Base-by-base conservation (phyloP, 2,888 invertebrate genomes). In the Melanotus villosus region DNA sequence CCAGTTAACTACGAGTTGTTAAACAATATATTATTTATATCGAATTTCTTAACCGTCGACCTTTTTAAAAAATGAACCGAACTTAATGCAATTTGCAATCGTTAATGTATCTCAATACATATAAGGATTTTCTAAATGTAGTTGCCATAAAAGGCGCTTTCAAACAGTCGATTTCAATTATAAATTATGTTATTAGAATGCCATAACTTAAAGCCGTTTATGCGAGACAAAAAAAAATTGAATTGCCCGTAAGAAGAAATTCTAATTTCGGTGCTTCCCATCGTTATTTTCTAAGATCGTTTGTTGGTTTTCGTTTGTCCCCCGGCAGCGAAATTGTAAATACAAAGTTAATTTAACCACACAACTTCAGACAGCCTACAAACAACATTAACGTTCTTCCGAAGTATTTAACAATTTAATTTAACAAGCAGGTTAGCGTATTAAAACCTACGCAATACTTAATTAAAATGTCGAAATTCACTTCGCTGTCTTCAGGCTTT, bases 381-480 rank as follows among this genome's bases (percentile, higher is more conserved):
- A 68, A 63, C 64, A 45, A 43, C 52, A 59, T 68, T 59, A 64
- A 64, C 58, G 64, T 66, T 62, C 70, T 70, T 63, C 56, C 57
- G 58, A 62, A 62, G 56, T 56, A 62, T 66, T 70, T 66, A 70
- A 70, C 70, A 70, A 70, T 70, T 70, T 70, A 70, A 70, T 70
- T 67, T 67, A 67, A 67, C 66, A 66, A 70, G 70, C 45, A 67
- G 67, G 67, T 54, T 64, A 54, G 54, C 58, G 34, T 70, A 67
- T 66, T 67, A 65, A 69, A 66, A 58, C 74, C 70, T 60, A 72
- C 72, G 68, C 71, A 67, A 70, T 64, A 54, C 66, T 73, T 74
- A 73, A 73, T 74, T 73, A 74, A 73, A 73, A 72, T 70, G 71
- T 73, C 66, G 70, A 75, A 73, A 73, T 73, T 71, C 68, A 73